Conservation (phyloP, 1,140 invertebrate species). For the Andricus grossulariae region DNA sequence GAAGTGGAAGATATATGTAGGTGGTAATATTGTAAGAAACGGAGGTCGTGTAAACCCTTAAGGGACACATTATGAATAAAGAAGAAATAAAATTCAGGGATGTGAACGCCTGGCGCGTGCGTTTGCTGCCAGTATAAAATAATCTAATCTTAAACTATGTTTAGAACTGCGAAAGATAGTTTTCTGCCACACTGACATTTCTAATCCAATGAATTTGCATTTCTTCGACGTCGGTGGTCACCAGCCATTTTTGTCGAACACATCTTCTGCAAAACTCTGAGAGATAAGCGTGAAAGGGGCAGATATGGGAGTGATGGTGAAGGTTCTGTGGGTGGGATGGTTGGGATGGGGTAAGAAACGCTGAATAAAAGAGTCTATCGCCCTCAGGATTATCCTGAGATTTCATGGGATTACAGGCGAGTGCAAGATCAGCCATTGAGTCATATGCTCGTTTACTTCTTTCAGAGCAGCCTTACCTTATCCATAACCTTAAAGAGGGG, state of each 20-base stretch:
- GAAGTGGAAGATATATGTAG: too few relatives aligned
- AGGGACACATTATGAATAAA: too few relatives aligned
- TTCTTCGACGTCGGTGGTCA: neutral
- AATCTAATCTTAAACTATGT: too few relatives aligned
- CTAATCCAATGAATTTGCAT: too few relatives aligned
- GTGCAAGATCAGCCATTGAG: conserved; percentile 28
- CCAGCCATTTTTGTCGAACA: neutral
- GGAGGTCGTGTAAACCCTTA: too few relatives aligned
- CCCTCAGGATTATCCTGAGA: conserved; percentile 30
- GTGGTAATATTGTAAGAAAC: too few relatives aligned
- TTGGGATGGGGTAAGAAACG: conserved; percentile 3
- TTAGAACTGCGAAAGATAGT: too few relatives aligned
- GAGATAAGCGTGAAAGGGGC: conserved; percentile 21
- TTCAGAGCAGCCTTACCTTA: conserved; percentile 17
- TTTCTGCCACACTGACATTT: too few relatives aligned
- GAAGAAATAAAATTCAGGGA: too few relatives aligned
- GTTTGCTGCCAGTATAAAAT: too few relatives aligned
- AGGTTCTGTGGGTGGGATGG: conserved; percentile 13
- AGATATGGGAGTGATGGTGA: conserved; percentile 16
- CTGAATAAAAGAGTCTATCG: conserved; percentile 30
- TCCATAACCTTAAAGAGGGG: conserved; percentile 29
- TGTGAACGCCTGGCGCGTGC: too few relatives aligned
- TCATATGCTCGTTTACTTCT: conserved; percentile 23
- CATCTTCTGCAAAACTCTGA: neutral
- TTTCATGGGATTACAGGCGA: conserved; percentile 26